Conservation (phyloP, 2,797 vertebrate genomes). For the Liasis olivaceus region DNA sequence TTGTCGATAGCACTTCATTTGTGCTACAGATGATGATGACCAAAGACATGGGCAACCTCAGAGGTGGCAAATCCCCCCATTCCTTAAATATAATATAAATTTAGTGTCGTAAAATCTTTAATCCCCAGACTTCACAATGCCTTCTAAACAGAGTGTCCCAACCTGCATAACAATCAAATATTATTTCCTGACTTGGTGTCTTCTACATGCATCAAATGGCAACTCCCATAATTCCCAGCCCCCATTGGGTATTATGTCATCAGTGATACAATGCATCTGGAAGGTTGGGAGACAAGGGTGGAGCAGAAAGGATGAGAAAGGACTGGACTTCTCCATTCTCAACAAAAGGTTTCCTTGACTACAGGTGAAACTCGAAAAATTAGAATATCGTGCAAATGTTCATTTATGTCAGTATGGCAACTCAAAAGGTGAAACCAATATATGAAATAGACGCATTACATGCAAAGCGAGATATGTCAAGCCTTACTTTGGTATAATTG, state of each 20-base stretch:
- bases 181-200: no score
- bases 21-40: not conserved
- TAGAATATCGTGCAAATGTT: no score
- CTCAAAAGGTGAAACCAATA: no score
- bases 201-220: no score
- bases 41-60: not conserved
- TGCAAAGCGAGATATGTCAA: no score
- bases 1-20: not conserved
- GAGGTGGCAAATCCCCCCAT: constrained; percentile 3
- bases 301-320: not conserved
- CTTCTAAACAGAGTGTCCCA: constrained; percentile 1
- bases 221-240: no score
- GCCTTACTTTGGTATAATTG: no score
- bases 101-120: not conserved
- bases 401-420: no score
- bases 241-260: not conserved
- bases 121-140: not conserved
- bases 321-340: not conserved
- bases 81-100: constrained; percentile 1
- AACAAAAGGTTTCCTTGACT: not conserved
- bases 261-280: not conserved
- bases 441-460: no score
- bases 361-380: no score
- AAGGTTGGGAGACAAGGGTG: not conserved
- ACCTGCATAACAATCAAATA: not conserved